phyloP scores from a whole-genome alignment of 2,797 vertebrate genomes.

The Novumbra hubbsi region DNA sequence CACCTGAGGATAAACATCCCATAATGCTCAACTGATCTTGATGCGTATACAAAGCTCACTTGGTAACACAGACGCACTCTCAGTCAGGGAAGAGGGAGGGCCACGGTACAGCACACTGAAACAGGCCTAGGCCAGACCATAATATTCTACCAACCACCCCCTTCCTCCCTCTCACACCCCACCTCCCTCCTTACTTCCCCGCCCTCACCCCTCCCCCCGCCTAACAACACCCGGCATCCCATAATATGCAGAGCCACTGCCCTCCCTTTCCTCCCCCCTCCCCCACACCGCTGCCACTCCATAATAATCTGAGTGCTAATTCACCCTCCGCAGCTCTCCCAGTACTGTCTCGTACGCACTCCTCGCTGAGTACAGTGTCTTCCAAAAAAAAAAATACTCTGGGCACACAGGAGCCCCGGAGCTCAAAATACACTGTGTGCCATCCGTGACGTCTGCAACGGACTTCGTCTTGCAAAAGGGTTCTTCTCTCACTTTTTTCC shows the following conservation, averaged over 20 bases:
- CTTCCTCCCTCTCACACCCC: slow-evolving; percentile 38
- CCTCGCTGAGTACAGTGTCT: slow-evolving; percentile 46
- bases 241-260: slow-evolving; percentile 65
- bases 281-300: slow-evolving; percentile 55
- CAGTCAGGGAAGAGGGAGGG: not conserved
- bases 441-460: slow-evolving; percentile 48
- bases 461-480: slow-evolving; percentile 21
- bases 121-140: slow-evolving; percentile 63
- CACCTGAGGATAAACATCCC: slow-evolving; percentile 54
- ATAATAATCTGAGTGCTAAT: slow-evolving; percentile 72
- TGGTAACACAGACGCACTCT: slow-evolving; percentile 27
- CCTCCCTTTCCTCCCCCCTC: slow-evolving; percentile 25
- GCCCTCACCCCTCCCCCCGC: slow-evolving; percentile 63
- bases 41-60: slow-evolving; percentile 29
- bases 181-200: slow-evolving; percentile 30
- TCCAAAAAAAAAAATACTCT: slow-evolving; percentile 19
- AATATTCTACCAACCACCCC: slow-evolving; percentile 47
- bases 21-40: slow-evolving; percentile 36
- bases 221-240: slow-evolving; percentile 68
- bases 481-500: slow-evolving; percentile 17
- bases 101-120: slow-evolving; percentile 46
- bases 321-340: slow-evolving; percentile 38
- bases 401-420: slow-evolving; percentile 25
- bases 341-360: slow-evolving; percentile 24
- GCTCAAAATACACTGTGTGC: slow-evolving; percentile 46